Evolutionary conservation across 2,888 invertebrate species (phyloP).

Genomic region (Agonopterix subpropinquella): DNA sequence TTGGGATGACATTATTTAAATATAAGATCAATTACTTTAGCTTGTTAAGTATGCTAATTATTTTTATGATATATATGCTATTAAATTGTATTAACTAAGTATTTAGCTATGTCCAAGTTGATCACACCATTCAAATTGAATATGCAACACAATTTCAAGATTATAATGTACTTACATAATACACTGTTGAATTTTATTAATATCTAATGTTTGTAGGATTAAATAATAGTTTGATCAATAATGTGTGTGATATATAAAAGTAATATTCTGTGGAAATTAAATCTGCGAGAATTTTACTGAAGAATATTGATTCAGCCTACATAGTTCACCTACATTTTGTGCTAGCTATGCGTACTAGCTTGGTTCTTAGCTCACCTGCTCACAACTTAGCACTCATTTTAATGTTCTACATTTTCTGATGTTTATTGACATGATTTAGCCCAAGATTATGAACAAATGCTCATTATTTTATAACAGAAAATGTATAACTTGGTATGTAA

Average conservation of each 20-base stretch:
- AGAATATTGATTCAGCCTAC: slow-evolving; percentile 2
- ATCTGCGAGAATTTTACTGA: not conserved
- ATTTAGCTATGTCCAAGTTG: not conserved
- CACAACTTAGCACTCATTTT: not conserved
- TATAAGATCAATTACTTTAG: slow-evolving; percentile 5
- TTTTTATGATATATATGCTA: not conserved
- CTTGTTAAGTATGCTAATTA: slow-evolving; percentile 9
- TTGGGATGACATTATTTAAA: too few relatives aligned
- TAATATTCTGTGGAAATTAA: too few relatives aligned
- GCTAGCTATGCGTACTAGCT: slow-evolving; percentile 1
- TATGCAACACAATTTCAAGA: slow-evolving; percentile 22
- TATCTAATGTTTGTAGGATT: slow-evolving; percentile 6
- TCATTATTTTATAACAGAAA: too few relatives aligned
- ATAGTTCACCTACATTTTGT: slow-evolving; percentile 1
- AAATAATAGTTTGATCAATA: slow-evolving; percentile 18
- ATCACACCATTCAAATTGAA: slow-evolving; percentile 13
- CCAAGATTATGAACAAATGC: too few relatives aligned
- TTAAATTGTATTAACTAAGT: not conserved
- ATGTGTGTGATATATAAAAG: slow-evolving; percentile 22
- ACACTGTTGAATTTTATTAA: slow-evolving; percentile 26
- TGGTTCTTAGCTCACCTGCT: slow-evolving; percentile 3
- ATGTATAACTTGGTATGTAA: not conserved
- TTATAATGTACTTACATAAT: slow-evolving; percentile 7
- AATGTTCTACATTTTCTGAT: too few relatives aligned
- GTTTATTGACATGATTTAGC: too few relatives aligned